Conservation (phyloP, 2,797 vertebrate genomes). For the Hydrocynus forskahlii region DNA sequence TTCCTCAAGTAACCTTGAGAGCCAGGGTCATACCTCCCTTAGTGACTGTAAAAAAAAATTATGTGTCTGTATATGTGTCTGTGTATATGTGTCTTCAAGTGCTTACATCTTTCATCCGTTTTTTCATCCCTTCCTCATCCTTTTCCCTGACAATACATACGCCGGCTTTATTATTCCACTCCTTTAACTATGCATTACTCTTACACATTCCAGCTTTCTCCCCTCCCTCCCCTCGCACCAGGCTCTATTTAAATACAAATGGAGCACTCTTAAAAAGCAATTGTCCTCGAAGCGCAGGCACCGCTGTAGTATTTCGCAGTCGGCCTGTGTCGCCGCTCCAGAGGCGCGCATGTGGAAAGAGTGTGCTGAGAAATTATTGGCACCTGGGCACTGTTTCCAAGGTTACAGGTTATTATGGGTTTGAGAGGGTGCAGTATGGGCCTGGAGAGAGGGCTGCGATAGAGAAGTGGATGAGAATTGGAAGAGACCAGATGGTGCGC, state of each 20-base stretch:
- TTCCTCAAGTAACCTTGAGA: conserved; percentile 48
- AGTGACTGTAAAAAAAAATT: conserved; percentile 47
- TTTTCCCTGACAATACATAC: not conserved
- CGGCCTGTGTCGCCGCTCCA: conserved; percentile 37
- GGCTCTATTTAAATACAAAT: conserved; percentile 61
- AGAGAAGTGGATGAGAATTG: conserved; percentile 52
- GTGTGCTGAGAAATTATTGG: conserved; percentile 59
- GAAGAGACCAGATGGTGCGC: conserved; percentile 45
- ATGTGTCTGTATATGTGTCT: conserved; percentile 36
- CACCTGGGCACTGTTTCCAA: conserved; percentile 61
- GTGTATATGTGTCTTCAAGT: conserved; percentile 10
- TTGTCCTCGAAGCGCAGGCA: conserved; percentile 58
- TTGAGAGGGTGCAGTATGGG: conserved; percentile 51
- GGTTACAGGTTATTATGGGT: conserved; percentile 65
- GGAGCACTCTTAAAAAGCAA: conserved; percentile 63
- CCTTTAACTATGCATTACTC: conserved; percentile 38
- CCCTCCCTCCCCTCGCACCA: conserved; percentile 39
- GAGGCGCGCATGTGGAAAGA: conserved; percentile 58
- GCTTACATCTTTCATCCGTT: conserved; percentile 22
- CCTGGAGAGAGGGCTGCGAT: conserved; percentile 39
- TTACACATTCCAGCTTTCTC: conserved; percentile 36
- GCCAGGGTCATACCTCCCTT: conserved; percentile 31
- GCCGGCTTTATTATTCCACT: conserved; percentile 25
- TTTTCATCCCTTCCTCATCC: conserved; percentile 6
- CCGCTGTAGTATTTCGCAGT: conserved; percentile 62